These are phyloP conservation scores for Agrochola litura DNA, from an alignment of 2,888 invertebrate species.

Conservation along the genomic window DNA sequence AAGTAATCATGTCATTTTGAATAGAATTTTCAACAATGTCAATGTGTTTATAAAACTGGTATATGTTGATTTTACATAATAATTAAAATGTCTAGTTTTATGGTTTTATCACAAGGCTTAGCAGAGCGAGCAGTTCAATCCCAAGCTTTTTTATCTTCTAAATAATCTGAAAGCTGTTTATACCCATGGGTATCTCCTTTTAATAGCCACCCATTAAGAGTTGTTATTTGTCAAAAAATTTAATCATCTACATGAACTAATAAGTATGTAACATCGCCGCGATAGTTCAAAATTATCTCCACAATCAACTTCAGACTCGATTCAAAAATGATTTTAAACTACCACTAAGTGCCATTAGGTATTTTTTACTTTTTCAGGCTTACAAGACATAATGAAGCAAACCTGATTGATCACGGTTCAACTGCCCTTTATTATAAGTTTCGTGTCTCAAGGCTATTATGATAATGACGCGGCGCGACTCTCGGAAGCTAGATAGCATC, in stretches of 20 bases:
- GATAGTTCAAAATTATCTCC: background rate
- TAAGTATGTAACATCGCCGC: background rate
- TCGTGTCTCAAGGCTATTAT: constrained; percentile 88
- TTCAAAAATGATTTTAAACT: background rate
- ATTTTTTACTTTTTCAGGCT: constrained; percentile 38
- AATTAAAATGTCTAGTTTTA: too few species aligned
- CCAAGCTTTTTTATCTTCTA: too few species aligned
- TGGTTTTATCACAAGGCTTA: too few species aligned
- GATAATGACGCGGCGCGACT: constrained; percentile 87
- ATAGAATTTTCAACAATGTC: too few species aligned
- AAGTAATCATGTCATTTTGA: too few species aligned
- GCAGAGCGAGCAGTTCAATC: too few species aligned
- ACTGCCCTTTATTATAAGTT: constrained; percentile 80
- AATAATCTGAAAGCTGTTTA: too few species aligned
- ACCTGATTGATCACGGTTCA: constrained; percentile 82
- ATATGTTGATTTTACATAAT: too few species aligned
- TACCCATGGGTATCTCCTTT: background rate
- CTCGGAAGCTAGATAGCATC: constrained; percentile 87
- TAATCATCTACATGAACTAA: background rate
- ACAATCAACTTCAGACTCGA: background rate
- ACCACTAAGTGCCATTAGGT: constrained; percentile 13
- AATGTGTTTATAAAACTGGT: too few species aligned
- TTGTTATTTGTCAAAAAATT: background rate
- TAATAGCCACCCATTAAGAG: too few species aligned
- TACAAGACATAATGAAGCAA: constrained; percentile 78